Percentiles rank a stretch among this genome's conserved stretches.
Evolutionary conservation across 2,888 invertebrate genomes (phyloP).

Genomic region (Rhagophthalmus giganteus): DNA sequence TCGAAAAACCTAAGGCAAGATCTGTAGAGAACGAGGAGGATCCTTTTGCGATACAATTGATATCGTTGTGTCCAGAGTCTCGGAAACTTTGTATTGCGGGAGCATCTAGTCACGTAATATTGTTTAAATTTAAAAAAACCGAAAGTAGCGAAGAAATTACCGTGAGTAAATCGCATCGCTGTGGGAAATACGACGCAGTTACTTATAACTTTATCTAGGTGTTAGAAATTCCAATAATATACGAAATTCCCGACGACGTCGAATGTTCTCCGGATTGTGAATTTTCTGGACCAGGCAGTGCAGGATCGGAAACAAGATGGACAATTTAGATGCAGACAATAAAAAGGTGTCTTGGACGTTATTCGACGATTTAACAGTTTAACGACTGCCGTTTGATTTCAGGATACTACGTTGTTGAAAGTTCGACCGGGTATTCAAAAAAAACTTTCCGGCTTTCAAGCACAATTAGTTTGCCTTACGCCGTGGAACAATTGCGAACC

Average conservation of each 20-base stretch:
- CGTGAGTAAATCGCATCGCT: conserved; percentile 56
- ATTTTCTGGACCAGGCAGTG: conserved; percentile 56
- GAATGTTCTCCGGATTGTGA: conserved; percentile 84
- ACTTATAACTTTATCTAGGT: conserved; percentile 64
- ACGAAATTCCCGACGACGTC: conserved; percentile 77
- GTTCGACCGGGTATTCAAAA: conserved; percentile 78
- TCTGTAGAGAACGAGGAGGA: conserved; percentile 76
- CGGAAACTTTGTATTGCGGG: conserved; percentile 87
- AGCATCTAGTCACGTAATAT: conserved; percentile 88
- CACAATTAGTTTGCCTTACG: conserved; percentile 91
- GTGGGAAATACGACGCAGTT: too few species aligned
- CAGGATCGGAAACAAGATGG: conserved; percentile 49
- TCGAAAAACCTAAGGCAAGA: conserved; percentile 72
- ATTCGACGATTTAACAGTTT: too few species aligned
- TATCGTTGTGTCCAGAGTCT: conserved; percentile 93
- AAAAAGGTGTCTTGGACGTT: conserved; percentile 55
- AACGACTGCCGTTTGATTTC: too few species aligned
- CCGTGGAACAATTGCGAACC: conserved; percentile 77
- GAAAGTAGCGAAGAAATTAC: conserved; percentile 83
- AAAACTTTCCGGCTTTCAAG: conserved; percentile 95
- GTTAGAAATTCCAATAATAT: conserved; percentile 85
- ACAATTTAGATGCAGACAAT: conserved; percentile 55
- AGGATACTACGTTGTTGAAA: conserved; percentile 60
- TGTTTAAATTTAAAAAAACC: conserved; percentile 93
- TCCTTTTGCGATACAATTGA: conserved; percentile 86